These are phyloP conservation scores for Poecilia gillii DNA, from an alignment of 2,797 vertebrate species.

Conservation along the genomic window DNA sequence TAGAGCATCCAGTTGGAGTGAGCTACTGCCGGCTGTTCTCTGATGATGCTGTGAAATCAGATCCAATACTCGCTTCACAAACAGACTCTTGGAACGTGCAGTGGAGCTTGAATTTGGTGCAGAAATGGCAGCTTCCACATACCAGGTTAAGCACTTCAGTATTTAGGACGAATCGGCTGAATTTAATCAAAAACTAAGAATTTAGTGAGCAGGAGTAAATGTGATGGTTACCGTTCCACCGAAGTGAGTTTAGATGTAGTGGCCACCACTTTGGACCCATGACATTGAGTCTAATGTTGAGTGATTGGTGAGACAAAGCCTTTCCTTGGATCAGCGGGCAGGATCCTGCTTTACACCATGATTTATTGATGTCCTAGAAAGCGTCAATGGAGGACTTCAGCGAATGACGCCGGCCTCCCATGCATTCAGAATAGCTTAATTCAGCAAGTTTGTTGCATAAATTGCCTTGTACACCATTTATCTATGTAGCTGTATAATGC, in stretches of 20 bases:
- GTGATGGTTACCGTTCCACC: constrained; percentile 31
- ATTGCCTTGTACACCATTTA: constrained; percentile 46
- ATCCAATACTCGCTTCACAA: constrained; percentile 42
- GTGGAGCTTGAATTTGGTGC: constrained; percentile 32
- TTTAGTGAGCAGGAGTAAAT: constrained; percentile 46
- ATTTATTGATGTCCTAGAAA: constrained; percentile 75
- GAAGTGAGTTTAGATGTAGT: constrained; percentile 43
- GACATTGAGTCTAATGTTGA: constrained; percentile 67
- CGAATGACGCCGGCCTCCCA: constrained; percentile 66
- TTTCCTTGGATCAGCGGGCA: constrained; percentile 62
- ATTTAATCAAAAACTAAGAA: constrained; percentile 10
- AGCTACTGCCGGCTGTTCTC: constrained; percentile 47
- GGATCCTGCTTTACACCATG: constrained; percentile 65
- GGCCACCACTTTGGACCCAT: constrained; percentile 50
- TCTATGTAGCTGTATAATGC: constrained; percentile 39
- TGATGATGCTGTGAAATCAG: constrained; percentile 55
- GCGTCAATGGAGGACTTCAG: constrained; percentile 66
- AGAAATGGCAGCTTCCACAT: constrained; percentile 50
- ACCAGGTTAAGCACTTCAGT: constrained; percentile 58
- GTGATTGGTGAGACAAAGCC: constrained; percentile 66
- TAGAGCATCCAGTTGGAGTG: constrained; percentile 45
- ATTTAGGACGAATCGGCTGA: constrained; percentile 18
- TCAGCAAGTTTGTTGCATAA: constrained; percentile 71
- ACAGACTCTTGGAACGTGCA: constrained; percentile 37
- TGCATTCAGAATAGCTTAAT: constrained; percentile 66